Evolutionary conservation across 2,797 vertebrate genomes (phyloP).

Genomic region (Phyllotis vaccarum): DNA sequence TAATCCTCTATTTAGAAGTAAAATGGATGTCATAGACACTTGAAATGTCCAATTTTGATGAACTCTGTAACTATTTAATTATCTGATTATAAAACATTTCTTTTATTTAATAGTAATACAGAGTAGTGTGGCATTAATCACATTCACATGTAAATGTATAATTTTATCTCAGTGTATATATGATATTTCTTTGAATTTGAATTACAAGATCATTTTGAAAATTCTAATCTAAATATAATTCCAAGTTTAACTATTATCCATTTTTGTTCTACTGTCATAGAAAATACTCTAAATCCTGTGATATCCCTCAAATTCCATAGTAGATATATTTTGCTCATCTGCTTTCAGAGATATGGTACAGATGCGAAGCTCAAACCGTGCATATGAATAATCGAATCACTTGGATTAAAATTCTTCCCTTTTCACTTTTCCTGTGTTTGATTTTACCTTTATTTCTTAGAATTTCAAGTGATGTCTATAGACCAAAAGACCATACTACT

Average conservation of each 20-base stretch:
- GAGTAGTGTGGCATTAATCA: conserved; percentile 8
- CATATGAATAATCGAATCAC: not conserved
- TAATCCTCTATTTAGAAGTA: conserved; percentile 48
- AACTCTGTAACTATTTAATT: not conserved
- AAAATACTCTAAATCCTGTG: not conserved
- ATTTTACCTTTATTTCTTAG: not conserved
- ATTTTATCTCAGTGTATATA: conserved; percentile 19
- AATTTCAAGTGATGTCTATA: not conserved
- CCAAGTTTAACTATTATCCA: not conserved
- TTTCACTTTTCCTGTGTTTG: not conserved
- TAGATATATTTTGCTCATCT: not conserved
- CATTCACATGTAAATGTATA: not conserved
- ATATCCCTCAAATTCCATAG: not conserved
- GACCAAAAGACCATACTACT: not conserved
- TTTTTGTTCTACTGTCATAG: not conserved
- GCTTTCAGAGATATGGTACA: not conserved
- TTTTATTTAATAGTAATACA: not conserved
- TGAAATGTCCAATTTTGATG: conserved; percentile 3
- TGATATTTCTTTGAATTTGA: conserved; percentile 48
- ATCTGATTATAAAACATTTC: conserved; percentile 16
- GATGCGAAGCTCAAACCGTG: not conserved
- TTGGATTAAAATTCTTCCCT: not conserved
- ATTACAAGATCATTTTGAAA: not conserved
- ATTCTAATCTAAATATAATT: conserved; percentile 2
- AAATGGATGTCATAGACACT: conserved; percentile 34